Evolutionary conservation across 2,113 vertebrate genomes (phyloP).

Genomic region (Rhabdomys dilectus): DNA sequence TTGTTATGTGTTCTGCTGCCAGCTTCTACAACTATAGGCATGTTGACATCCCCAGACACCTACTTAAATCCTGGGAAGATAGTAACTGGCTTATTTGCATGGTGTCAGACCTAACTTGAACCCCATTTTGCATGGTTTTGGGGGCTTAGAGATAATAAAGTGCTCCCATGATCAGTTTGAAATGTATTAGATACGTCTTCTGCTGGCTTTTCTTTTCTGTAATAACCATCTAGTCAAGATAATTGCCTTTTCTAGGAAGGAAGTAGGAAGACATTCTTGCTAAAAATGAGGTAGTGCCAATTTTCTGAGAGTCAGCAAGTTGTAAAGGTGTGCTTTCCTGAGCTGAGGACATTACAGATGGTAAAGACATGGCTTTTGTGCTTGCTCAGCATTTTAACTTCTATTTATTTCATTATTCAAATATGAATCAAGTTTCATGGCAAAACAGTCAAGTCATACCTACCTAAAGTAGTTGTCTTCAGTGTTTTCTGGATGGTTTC

Average conservation of each 20-base stretch:
- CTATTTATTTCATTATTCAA: constrained; percentile 60
- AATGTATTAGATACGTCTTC: constrained; percentile 28
- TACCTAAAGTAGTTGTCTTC: neutral
- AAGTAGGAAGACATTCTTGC: neutral
- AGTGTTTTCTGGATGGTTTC: neutral
- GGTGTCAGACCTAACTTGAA: neutral
- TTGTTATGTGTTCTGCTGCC: neutral
- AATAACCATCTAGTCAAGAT: constrained; percentile 38
- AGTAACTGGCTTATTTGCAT: neutral
- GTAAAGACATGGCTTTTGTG: neutral
- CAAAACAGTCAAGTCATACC: constrained; percentile 4
- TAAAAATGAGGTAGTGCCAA: neutral
- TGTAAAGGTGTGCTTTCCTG: constrained; percentile 21
- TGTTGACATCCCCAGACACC: neutral
- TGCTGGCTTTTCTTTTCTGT: constrained; percentile 49
- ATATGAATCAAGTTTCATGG: constrained; percentile 52
- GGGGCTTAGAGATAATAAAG: neutral
- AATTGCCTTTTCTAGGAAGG: constrained; percentile 26
- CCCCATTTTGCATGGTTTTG: neutral
- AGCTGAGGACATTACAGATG: constrained; percentile 1
- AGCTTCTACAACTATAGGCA: neutral
- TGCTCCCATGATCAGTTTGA: neutral
- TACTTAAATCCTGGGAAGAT: neutral
- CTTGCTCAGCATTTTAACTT: constrained; percentile 27
- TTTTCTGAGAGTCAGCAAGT: constrained; percentile 45